A percentile compares a stretch with the other conserved stretches of the same genome.
phyloP scores from a whole-genome alignment of 2,113 vertebrate species.

The Hystrix cristata region DNA sequence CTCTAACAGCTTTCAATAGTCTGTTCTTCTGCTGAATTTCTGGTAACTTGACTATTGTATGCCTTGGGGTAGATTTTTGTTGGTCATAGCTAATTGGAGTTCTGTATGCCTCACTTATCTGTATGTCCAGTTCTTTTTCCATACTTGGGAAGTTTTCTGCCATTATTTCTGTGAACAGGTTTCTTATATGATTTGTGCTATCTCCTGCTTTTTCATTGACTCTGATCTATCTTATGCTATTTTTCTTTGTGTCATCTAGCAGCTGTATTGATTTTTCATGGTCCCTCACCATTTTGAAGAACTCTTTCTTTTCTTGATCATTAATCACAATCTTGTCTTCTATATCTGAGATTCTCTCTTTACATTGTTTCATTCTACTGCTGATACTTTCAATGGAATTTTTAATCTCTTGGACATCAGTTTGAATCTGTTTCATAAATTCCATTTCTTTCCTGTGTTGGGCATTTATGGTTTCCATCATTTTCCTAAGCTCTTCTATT shows the following conservation, averaged over 20 bases:
- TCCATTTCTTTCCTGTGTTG: neutral
- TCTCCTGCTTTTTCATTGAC: neutral
- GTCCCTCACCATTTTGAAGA: neutral
- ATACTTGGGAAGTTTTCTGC: neutral
- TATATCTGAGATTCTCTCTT: neutral
- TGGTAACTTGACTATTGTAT: neutral
- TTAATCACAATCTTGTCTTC: neutral
- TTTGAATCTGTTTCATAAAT: neutral
- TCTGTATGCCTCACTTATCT: neutral
- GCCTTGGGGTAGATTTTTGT: neutral
- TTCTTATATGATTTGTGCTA: neutral
- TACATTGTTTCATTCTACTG: neutral
- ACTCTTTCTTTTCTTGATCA: neutral
- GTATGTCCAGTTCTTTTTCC: neutral
- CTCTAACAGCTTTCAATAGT: neutral
- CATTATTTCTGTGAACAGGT: neutral
- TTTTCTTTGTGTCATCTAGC: neutral
- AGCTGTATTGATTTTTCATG: neutral
- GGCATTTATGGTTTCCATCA: neutral
- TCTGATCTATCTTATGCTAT: neutral
- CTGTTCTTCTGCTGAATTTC: neutral
- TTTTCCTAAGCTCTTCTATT: neutral
- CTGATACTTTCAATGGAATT: neutral
- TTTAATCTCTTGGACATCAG: neutral
- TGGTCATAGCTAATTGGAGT: neutral